Percentiles rank a stretch among this genome's conserved stretches.
Evolutionary conservation across 2,113 vertebrate genomes (phyloP).

Genomic region (Aptenodytes patagonicus): DNA sequence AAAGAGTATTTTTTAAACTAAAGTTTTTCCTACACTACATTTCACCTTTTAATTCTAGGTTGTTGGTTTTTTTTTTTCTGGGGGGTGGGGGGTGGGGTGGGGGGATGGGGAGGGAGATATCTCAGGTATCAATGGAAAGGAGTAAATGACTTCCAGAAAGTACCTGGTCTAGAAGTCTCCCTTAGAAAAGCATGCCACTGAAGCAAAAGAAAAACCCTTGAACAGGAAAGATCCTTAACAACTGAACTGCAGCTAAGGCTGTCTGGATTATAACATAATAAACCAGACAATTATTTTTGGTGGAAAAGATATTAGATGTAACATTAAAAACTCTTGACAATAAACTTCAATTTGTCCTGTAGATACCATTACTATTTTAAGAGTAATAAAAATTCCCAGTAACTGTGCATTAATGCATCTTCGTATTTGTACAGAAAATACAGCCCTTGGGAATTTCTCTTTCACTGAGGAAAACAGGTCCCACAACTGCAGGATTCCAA

Average conservation of each 20-base stretch:
- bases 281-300: neutral
- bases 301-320: neutral
- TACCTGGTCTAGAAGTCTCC: neutral
- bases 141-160: neutral
- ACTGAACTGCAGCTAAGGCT: neutral
- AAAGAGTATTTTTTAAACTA: neutral
- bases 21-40: neutral
- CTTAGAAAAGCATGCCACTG: neutral
- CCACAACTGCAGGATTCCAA: neutral
- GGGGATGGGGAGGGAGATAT: neutral
- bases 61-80: neutral
- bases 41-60: neutral
- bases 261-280: neutral
- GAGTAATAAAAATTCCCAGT: neutral
- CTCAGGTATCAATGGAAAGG: neutral
- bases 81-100: too few relatives aligned
- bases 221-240: neutral
- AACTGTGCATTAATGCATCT: neutral
- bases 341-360: neutral
- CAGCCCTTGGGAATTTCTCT: neutral
- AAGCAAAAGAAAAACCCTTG: neutral
- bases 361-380: neutral
- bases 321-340: neutral
- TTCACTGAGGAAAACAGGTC: neutral
- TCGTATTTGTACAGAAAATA: neutral